Evolutionary conservation across 2,797 vertebrate genomes (phyloP).

Genomic region (Lepidocolaptes lacrymiger): DNA sequence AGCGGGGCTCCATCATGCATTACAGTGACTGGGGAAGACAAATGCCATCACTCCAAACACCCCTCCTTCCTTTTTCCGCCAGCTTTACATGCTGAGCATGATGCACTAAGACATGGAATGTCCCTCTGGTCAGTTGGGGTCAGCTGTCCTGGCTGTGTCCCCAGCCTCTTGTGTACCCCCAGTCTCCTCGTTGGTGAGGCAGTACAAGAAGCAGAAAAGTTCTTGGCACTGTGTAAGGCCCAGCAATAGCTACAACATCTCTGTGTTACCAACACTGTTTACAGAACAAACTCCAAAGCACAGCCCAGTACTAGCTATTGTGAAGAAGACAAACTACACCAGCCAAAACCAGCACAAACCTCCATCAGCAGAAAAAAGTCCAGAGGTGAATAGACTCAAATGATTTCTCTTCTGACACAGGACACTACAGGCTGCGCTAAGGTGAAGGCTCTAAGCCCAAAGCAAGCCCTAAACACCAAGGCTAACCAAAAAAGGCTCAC

Average conservation of each 20-base stretch:
- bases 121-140: not conserved
- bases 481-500: not conserved
- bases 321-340: not conserved
- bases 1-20: not conserved
- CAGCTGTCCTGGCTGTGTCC: not conserved
- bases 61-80: not conserved
- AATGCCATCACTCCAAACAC: not conserved
- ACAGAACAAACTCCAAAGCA: not conserved
- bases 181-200: not conserved
- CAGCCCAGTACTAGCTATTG: not conserved
- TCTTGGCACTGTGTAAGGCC: not conserved
- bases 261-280: not conserved
- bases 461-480: not conserved
- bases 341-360: not conserved
- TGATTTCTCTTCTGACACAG: accelerated
- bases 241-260: not conserved
- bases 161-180: not conserved
- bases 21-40: not conserved
- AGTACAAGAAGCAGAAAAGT: not conserved
- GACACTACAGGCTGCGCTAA: not conserved
- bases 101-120: not conserved
- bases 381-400: not conserved
- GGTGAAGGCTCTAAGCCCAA: not conserved
- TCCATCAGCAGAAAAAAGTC: not conserved
- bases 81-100: not conserved